Conservation (phyloP, 2,797 vertebrate species). For the Fistularia tabacaria region DNA sequence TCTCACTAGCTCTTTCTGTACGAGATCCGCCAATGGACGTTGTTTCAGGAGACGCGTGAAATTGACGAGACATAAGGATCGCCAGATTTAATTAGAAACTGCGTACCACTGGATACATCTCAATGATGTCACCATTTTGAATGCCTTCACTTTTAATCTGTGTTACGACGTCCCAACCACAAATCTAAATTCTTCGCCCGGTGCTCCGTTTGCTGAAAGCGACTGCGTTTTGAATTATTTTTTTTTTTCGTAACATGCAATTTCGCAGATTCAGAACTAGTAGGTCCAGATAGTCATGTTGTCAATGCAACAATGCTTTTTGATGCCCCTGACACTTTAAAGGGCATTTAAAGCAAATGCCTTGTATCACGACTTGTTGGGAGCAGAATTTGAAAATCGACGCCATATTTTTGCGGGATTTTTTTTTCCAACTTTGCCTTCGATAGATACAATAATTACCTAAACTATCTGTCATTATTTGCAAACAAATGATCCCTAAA, state of each 20-base stretch:
- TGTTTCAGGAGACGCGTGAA: slow-evolving; percentile 5
- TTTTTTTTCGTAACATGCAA: background rate
- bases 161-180: background rate
- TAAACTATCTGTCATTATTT: too few relatives aligned
- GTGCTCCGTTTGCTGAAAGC: too few relatives aligned
- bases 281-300: background rate
- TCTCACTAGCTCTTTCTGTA: too few relatives aligned
- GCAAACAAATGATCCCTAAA: too few relatives aligned
- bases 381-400: background rate
- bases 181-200: background rate
- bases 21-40: too few relatives aligned
- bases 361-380: background rate
- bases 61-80: slow-evolving; percentile 6
- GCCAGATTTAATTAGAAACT: slow-evolving; percentile 21
- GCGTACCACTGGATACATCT: slow-evolving; percentile 27
- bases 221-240: too few relatives aligned
- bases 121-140: slow-evolving; percentile 45
- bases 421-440: background rate
- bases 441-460: too few relatives aligned
- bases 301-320: background rate
- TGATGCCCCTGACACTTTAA: rapidly evolving
- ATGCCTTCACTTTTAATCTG: slow-evolving; percentile 14
- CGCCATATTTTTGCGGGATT: background rate
- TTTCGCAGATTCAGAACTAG: background rate
- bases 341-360: background rate